A percentile compares a stretch with the other conserved stretches of the same genome.
Conservation (phyloP, 2,888 invertebrate genomes). For the Tinea pellionella region DNA sequence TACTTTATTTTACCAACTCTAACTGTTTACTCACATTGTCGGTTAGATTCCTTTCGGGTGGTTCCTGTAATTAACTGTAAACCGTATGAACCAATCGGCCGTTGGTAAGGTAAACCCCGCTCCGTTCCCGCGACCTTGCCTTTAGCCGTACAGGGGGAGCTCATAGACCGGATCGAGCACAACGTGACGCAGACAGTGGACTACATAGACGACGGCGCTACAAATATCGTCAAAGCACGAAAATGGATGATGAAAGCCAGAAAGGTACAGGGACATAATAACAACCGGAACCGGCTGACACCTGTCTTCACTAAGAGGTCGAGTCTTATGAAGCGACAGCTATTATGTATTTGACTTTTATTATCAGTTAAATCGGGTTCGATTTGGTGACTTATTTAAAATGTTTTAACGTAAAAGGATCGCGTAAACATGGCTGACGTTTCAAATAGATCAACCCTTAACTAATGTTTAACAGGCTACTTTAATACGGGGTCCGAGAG, state of each 20-base stretch:
- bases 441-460: background rate
- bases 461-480: slow-evolving; percentile 6
- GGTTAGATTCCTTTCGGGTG: slow-evolving; percentile 8
- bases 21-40: slow-evolving; percentile 6
- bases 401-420: background rate
- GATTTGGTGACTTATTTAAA: too few relatives aligned
- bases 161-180: slow-evolving; percentile 94
- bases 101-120: slow-evolving; percentile 36
- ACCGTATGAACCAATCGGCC: slow-evolving; percentile 63
- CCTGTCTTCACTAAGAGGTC: background rate
- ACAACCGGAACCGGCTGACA: slow-evolving; percentile 3
- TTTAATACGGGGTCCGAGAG: background rate
- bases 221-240: slow-evolving; percentile 82
- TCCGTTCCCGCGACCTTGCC: slow-evolving; percentile 48
- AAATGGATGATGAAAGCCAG: slow-evolving; percentile 89
- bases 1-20: slow-evolving; percentile 8
- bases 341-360: too few relatives aligned
- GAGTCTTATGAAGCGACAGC: slow-evolving; percentile 4
- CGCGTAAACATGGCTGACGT: background rate
- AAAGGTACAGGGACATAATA: slow-evolving; percentile 72
- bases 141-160: slow-evolving; percentile 83
- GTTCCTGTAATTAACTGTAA: slow-evolving; percentile 11
- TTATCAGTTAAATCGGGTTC: too few relatives aligned
- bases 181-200: slow-evolving; percentile 89
- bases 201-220: slow-evolving; percentile 84